These are phyloP conservation scores for Aradophagus sp. DNA, from an alignment of 1,140 invertebrate species.

Conservation along the genomic window DNA sequence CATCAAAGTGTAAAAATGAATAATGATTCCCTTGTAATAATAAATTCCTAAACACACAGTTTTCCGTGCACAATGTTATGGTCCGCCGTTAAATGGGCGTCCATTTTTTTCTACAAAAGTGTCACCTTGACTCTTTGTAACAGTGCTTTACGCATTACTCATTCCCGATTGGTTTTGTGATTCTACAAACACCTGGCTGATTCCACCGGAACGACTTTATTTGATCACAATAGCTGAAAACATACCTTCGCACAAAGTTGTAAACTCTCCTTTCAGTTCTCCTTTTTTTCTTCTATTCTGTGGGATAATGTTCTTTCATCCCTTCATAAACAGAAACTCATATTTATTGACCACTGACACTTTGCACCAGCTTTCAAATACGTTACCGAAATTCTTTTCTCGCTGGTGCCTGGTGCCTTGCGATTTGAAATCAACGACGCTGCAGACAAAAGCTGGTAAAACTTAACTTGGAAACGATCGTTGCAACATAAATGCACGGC, in stretches of 20 bases:
- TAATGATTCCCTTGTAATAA: neutral
- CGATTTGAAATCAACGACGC: too few species aligned
- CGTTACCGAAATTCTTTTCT: conserved; percentile 40
- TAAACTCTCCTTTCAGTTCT: conserved; percentile 59
- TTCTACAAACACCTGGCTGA: conserved; percentile 60
- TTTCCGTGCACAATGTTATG: conserved; percentile 25
- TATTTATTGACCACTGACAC: conserved; percentile 61
- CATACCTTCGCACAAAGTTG: conserved; percentile 64
- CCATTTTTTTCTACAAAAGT: conserved; percentile 49
- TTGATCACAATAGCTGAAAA: conserved; percentile 64
- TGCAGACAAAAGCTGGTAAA: too few species aligned
- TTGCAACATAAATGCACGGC: too few species aligned
- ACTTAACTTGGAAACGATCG: too few species aligned
- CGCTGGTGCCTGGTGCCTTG: conserved; percentile 7
- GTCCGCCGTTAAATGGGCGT: conserved; percentile 31
- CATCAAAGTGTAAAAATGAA: conserved; percentile 3
- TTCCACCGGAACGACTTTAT: conserved; percentile 63
- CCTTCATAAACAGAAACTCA: conserved; percentile 62
- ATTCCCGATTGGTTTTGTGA: conserved; percentile 53
- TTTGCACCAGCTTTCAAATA: conserved; percentile 52
- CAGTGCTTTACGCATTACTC: conserved; percentile 50
- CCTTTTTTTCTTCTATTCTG: conserved; percentile 57
- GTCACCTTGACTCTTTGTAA: conserved; percentile 58
- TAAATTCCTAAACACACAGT: conserved; percentile 21
- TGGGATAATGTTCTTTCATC: conserved; percentile 65